Base-by-base conservation (phyloP, 1,140 invertebrate genomes). In the Rhopalosiphum padi region DNA sequence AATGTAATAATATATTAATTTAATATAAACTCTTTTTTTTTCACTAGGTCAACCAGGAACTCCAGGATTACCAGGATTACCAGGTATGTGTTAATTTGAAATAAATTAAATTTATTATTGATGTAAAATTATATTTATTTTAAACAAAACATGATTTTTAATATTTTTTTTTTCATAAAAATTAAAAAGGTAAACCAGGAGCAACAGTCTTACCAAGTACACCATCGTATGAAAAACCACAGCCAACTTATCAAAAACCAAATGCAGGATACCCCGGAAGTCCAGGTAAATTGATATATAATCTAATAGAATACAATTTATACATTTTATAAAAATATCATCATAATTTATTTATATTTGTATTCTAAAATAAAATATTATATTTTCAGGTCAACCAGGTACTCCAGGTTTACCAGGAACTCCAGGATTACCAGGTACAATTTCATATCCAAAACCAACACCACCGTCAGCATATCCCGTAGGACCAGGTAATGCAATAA, bases 101-200 rank as follows among this genome's bases (percentile, higher is more conserved):
- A 68, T 15, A 68, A 68, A 30, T 0, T 21, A 5, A 77, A 77
- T 18, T 4, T 77, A 68, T n/a, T 77, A n/a, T 30, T 77, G n/a
- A 77, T 1, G n/a, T 21, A 77, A 77, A 51, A 51, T 51, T 15
- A 77, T 77, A 18, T 77, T 77, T 77, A n/a, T 8, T 11, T 6
- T 30, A 2, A 77, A 18, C n/a, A 77, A 77, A 77, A 77, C 15
- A 4, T 0, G 5, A 77, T 77, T n/a, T n/a, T 18, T 77, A 6
- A n/a, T 77, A 77, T n/a, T 35, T 9, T 30, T 0, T 18, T 23
- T 60, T 37, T 41, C 11, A 90, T 87, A 77, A n/a, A 4, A 77
- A 77, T 18, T 94, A 68, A n/a, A 86, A 85, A 60, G 94, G 94
- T 89, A 92, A 94, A 92, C 94, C 94, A 85, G 94, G 94, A 55